Evolutionary conservation across 2,113 vertebrate species (phyloP), one percentile per base, ranked within the genome.

Genomic region (Reinhardtius hippoglossoides): DNA sequence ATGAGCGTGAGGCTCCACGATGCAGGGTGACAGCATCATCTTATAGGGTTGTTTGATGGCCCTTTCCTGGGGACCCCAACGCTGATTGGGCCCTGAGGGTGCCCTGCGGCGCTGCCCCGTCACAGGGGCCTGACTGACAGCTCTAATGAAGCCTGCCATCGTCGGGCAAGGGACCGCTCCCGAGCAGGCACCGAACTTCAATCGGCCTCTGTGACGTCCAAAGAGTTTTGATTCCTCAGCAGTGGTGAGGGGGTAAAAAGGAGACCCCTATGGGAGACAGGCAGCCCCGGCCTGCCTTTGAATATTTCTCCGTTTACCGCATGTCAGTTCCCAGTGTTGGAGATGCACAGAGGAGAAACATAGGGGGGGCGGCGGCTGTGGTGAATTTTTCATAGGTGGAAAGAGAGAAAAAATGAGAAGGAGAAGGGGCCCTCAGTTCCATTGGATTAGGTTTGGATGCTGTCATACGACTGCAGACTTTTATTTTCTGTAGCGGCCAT

Each of bases 21-120:
- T 52, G 70, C 77, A 21, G 58, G 79, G 87, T 83, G 89, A 91
- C 81, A 71, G 57, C 79, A 77, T 80, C 77, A 72, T 86, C 80
- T 91, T 84, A 64, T 74, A 67, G 70, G 79, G 80, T 48, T 37
- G 89, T 92, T 94, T 94, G 92, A 94, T 91, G 91, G 89, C 74
- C 87, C 82, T 81, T 91, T 94, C 85, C 85, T 56, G 77, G 93
- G 93, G 91, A 94, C 83, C 90, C 82, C 82, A 70, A 63, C 90
- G 88, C 84, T 93, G 94, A 95, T 94, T 93, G 92, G 89, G 91
- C 92, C 94, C 94, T 88, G 88, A 93, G 94, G 94, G 92, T 78
- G 79, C 93, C 93, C 90, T 60, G 80, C 82, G 84, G 93, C 90
- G 40, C 72, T 78, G 77, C 84, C 89, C 90, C 72, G 74, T 92